Evolutionary conservation across 2,113 vertebrate genomes (phyloP).

Genomic region (Limnothrissa miodon): DNA sequence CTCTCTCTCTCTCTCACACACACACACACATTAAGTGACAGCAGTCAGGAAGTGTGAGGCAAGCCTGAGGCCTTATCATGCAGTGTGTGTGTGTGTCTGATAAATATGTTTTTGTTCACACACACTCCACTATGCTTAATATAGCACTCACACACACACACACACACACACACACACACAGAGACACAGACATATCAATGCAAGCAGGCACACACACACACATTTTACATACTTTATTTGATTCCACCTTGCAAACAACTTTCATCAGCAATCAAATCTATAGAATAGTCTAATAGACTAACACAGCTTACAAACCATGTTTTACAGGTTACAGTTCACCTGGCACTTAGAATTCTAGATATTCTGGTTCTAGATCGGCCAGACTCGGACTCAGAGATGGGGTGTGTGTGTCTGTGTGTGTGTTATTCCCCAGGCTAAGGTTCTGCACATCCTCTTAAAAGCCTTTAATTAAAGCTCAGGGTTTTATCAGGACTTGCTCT

Average conservation of each 20-base stretch:
- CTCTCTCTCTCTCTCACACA: background rate
- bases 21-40: slow-evolving; percentile 16
- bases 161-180: slow-evolving; percentile 2
- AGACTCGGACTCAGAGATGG: no score
- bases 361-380: no score
- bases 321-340: no score
- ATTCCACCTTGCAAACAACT: no score
- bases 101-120: background rate
- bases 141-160: slow-evolving; percentile 25
- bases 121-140: background rate
- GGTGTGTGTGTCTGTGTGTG: slow-evolving; percentile 20
- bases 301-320: no score
- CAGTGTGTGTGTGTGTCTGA: background rate
- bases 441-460: slow-evolving; percentile 71
- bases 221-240: no score
- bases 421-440: slow-evolving; percentile 61
- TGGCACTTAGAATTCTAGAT: no score
- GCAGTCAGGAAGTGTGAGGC: background rate
- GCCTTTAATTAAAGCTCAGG: slow-evolving; percentile 78
- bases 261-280: no score
- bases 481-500: slow-evolving; percentile 61
- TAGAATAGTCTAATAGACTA: no score
- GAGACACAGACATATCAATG: background rate
- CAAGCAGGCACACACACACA: background rate
- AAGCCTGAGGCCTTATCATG: background rate